These are phyloP conservation scores for Zaprionus lineosus DNA, from an alignment of 2,888 invertebrate species.

Conservation along the genomic window DNA sequence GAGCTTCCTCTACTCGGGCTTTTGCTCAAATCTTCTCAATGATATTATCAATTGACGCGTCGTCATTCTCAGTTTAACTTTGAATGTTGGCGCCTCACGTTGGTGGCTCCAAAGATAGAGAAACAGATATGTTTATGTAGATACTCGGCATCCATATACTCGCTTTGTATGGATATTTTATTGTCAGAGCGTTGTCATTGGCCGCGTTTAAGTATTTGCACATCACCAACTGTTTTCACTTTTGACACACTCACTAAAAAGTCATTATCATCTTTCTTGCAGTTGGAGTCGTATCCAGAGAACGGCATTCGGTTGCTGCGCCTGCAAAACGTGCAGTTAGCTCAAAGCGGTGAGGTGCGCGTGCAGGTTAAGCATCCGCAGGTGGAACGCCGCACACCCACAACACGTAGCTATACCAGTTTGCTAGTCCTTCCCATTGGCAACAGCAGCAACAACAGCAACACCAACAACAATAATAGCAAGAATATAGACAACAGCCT, in stretches of 20 bases:
- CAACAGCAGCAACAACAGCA: slow-evolving; percentile 22
- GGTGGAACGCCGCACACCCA: slow-evolving; percentile 59
- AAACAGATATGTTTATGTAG: slow-evolving; percentile 1
- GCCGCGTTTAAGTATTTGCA: slow-evolving; percentile 32
- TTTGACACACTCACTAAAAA: slow-evolving; percentile 8
- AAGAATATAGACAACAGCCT: slow-evolving; percentile 31
- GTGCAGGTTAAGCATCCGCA: slow-evolving; percentile 80
- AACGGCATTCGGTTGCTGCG: slow-evolving; percentile 85
- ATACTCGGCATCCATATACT: slow-evolving; percentile 7
- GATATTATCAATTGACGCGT: slow-evolving; percentile 54
- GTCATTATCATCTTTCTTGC: slow-evolving; percentile 43
- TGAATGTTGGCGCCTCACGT: slow-evolving; percentile 49
- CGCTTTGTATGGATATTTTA: slow-evolving; percentile 30
- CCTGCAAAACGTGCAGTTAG: slow-evolving; percentile 84
- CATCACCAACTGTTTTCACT: slow-evolving; percentile 20
- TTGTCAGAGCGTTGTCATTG: slow-evolving; percentile 38
- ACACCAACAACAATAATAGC: slow-evolving; percentile 15
- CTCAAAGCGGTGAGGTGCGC: slow-evolving; percentile 84
- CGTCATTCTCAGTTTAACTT: slow-evolving; percentile 40
- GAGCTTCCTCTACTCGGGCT: slow-evolving; percentile 16
- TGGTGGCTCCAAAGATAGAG: too few relatives aligned
- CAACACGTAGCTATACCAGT: slow-evolving; percentile 78
- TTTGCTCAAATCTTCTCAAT: slow-evolving; percentile 36
- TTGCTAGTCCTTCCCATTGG: slow-evolving; percentile 79
- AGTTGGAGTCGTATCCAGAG: slow-evolving; percentile 82